Base-by-base conservation (phyloP, 2,113 vertebrate genomes). In the Varanus salvator region DNA sequence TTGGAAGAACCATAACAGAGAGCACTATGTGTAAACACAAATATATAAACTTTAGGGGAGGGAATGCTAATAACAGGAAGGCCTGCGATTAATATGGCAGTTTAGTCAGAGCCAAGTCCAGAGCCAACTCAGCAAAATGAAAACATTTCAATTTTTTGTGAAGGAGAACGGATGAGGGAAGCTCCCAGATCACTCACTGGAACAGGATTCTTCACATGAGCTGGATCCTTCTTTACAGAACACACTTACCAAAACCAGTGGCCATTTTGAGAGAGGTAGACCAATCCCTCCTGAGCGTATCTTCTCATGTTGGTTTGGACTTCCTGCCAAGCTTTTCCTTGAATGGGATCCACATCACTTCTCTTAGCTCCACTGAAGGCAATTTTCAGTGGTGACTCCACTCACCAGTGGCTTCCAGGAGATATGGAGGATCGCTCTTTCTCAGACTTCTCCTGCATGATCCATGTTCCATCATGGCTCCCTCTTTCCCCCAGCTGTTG, bases 401-500 rank as follows among this genome's bases (percentile, higher is more conserved):
- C 72, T 64, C 15, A n/a, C 12, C 29, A 34, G 6, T 6, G 8
- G 50, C 6, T 44, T 64, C 38, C 8, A 29, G 9, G 8, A 25
- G 60, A 3, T 69, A 69, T 1, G 12, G 21, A 1, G 12, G 6
- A 7, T 60, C 34, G 6, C 31, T 57, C 78, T 74, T 91, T 64
- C 76, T 66, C 84, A 17, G 1, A 0, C 15, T 68, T 3, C 52
- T 80, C 78, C 19, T 44, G 31, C 21, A 44, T 54, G 25, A 78
- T 78, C 66, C 78, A 69, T 54, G 74, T 57, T 85, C 66, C 25
- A 57, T 85, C 57, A 9, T 80, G 75, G 71, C 50, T 50, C 34
- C 38, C 31, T 52, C 78, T 31, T 31, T 80, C 57, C 66, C 34
- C 64, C 88, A 90, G 88, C 83, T 90, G 88, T 71, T 78, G 50